Evolutionary conservation across 2,888 invertebrate species (phyloP).

Genomic region (Thalpophila matura): DNA sequence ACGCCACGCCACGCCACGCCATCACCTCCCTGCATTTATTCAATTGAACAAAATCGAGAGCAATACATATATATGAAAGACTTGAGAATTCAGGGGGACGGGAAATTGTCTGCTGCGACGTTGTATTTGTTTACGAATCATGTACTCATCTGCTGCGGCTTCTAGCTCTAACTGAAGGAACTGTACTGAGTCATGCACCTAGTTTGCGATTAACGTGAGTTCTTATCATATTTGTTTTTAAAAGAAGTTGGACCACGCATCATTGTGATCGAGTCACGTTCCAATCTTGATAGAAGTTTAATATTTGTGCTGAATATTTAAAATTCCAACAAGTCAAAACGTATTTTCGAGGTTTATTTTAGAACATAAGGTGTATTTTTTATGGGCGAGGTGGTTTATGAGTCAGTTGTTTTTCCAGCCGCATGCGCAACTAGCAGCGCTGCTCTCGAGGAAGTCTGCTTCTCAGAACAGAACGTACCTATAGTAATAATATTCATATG

Average conservation of each 20-base stretch:
- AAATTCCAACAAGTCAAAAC: constrained; percentile 33
- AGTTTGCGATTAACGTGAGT: neutral
- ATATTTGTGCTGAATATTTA: constrained; percentile 20
- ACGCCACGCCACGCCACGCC: constrained; percentile 70
- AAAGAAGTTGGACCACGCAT: neutral
- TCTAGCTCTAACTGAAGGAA: neutral
- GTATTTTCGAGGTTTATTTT: constrained; percentile 45
- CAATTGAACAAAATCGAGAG: constrained; percentile 85
- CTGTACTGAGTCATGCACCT: neutral
- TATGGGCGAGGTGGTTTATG: constrained; percentile 42
- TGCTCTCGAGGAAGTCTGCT: constrained; percentile 54
- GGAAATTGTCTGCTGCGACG: constrained; percentile 51
- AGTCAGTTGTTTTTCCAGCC: constrained; percentile 49
- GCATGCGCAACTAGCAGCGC: constrained; percentile 24
- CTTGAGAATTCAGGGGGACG: constrained; percentile 72
- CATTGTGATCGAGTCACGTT: neutral
- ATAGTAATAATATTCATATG: constrained; percentile 51
- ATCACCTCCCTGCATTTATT: constrained; percentile 81
- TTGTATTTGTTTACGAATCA: constrained; percentile 45
- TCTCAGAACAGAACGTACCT: constrained; percentile 55
- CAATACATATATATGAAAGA: constrained; percentile 83
- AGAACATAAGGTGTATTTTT: constrained; percentile 33
- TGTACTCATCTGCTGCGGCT: constrained; percentile 27
- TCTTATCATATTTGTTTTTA: neutral
- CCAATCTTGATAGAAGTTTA: constrained; percentile 1